phyloP scores from a whole-genome alignment of 1,140 invertebrate genomes.

The Dinothrombium tinctorium region DNA sequence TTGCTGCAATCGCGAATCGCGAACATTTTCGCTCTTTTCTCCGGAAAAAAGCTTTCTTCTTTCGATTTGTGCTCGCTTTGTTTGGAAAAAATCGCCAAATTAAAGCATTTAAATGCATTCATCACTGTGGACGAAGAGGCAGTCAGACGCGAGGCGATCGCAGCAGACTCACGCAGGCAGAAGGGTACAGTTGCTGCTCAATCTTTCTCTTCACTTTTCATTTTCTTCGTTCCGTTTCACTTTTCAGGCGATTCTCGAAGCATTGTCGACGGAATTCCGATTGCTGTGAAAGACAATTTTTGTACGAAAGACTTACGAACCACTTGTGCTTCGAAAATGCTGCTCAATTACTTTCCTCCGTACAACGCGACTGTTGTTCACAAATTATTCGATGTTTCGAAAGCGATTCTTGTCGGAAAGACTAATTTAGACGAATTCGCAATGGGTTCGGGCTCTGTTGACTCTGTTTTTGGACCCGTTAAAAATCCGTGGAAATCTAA shows the following conservation, averaged over 20 bases:
- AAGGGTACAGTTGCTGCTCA: too few species aligned
- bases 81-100: too few species aligned
- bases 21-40: too few species aligned
- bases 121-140: too few species aligned
- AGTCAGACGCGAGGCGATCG: too few species aligned
- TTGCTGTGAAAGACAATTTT: slow-evolving; percentile 87
- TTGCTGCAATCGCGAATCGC: too few species aligned
- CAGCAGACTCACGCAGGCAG: too few species aligned
- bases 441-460: slow-evolving; percentile 80
- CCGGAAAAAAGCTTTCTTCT: too few species aligned
- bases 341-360: slow-evolving; percentile 57
- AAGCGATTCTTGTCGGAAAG: slow-evolving; percentile 74
- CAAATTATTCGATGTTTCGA: slow-evolving; percentile 35
- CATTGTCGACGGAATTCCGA: slow-evolving; percentile 51
- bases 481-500: slow-evolving; percentile 59
- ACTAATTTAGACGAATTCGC: slow-evolving; percentile 97
- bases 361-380: slow-evolving; percentile 81
- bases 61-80: too few species aligned
- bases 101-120: too few species aligned
- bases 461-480: slow-evolving; percentile 68
- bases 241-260: neutral
- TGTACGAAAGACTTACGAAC: slow-evolving; percentile 50
- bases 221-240: slow-evolving; percentile 3
- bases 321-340: slow-evolving; percentile 81
- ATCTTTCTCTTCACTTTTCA: too few species aligned